Percentiles rank a stretch among this genome's conserved stretches.
These are phyloP conservation scores for Luidia sarsii DNA, from an alignment of 53 echinoderm and acorn worm genomes.

Conservation along the genomic window DNA sequence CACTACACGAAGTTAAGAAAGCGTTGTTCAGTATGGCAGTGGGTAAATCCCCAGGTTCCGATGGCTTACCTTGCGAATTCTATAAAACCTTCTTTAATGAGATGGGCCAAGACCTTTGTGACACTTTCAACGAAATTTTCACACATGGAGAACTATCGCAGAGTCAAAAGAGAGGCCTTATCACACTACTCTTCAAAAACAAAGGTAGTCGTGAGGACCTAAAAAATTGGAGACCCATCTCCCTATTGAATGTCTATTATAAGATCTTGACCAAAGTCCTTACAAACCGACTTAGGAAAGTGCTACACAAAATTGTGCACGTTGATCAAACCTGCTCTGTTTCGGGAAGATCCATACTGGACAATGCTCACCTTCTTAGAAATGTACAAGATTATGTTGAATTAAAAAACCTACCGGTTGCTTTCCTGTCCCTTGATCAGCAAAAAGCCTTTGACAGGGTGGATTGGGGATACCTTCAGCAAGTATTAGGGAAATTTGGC, in stretches of 20 bases:
- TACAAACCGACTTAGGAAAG: slow-evolving; percentile 28
- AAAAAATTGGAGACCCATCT: slow-evolving; percentile 54
- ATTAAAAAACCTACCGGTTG: slow-evolving; percentile 2
- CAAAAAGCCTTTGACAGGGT: slow-evolving; percentile 69
- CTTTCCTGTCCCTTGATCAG: slow-evolving; percentile 48
- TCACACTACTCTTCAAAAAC: slow-evolving; percentile 31
- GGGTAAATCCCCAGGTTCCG: slow-evolving; percentile 55
- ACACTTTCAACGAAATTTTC: background rate
- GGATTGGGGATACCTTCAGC: slow-evolving; percentile 31
- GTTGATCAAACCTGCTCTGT: slow-evolving; percentile 43
- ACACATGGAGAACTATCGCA: background rate
- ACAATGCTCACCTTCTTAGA: slow-evolving; percentile 11
- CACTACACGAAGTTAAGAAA: background rate
- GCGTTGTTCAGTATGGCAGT: slow-evolving; percentile 35
- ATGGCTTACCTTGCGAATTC: slow-evolving; percentile 60
- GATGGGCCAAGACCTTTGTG: background rate
- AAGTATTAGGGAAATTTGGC: slow-evolving; percentile 33
- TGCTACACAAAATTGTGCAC: slow-evolving; percentile 14
- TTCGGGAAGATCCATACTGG: slow-evolving; percentile 13
- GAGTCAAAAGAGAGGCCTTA: slow-evolving; percentile 18
- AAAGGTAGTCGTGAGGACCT: slow-evolving; percentile 6
- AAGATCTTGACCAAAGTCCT: slow-evolving; percentile 50
- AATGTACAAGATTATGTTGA: slow-evolving; percentile 44
- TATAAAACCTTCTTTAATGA: slow-evolving; percentile 42
- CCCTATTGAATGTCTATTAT: slow-evolving; percentile 53